These are phyloP conservation scores for Margarornis squamiger DNA, from an alignment of 2,797 vertebrate genomes.

Conservation along the genomic window DNA sequence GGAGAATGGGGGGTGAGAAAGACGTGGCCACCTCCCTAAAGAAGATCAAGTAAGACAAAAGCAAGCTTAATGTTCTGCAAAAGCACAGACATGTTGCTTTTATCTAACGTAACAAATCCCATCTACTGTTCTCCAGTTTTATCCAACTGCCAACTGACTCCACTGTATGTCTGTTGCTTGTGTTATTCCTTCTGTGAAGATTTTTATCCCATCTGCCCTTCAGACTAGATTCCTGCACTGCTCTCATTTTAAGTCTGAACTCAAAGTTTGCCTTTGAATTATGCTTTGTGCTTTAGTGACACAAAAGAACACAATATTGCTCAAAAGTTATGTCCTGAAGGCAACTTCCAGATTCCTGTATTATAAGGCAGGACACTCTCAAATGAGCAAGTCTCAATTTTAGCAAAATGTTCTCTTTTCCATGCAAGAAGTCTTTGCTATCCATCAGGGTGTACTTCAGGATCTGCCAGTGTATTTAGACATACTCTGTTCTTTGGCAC, in stretches of 20 bases:
- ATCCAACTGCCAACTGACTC: background rate
- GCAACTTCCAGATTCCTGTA: background rate
- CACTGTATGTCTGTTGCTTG: background rate
- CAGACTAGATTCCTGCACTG: background rate
- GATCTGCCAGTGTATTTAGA: conserved; percentile 9
- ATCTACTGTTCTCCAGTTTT: background rate
- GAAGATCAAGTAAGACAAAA: background rate
- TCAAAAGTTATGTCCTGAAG: background rate
- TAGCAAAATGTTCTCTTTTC: background rate
- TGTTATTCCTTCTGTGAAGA: background rate
- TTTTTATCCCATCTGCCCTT: background rate
- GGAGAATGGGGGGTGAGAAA: background rate
- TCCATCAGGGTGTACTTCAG: background rate
- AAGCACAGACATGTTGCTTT: background rate
- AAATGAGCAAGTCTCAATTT: background rate
- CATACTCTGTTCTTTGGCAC: background rate
- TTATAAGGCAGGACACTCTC: background rate
- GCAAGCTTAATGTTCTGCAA: background rate
- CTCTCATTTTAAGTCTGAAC: background rate
- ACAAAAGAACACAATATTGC: background rate
- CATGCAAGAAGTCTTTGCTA: background rate
- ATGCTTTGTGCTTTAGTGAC: background rate
- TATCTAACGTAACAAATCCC: background rate
- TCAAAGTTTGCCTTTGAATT: background rate
- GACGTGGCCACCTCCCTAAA: background rate